Percentiles rank a stretch among this genome's conserved stretches.
These are phyloP conservation scores for Pararge aegeria DNA, from an alignment of 1,140 invertebrate genomes.

Conservation along the genomic window DNA sequence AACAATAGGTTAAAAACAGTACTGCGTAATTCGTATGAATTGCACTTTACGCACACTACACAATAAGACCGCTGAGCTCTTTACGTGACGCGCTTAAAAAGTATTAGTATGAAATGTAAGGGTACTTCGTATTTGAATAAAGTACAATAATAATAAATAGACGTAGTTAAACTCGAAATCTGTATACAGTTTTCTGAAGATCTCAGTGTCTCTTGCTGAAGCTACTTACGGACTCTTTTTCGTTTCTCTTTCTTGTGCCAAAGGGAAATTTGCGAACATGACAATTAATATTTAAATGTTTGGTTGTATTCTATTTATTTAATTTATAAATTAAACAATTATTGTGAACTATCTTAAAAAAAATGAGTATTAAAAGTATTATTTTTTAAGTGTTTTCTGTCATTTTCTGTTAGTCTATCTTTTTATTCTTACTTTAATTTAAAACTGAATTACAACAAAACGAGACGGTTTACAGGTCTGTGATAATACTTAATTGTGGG, in stretches of 20 bases:
- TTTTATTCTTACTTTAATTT: conserved; percentile 25
- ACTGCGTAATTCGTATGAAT: too few species aligned
- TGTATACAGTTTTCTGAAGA: conserved; percentile 70
- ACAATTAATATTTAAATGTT: conserved; percentile 55
- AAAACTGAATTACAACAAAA: conserved; percentile 27
- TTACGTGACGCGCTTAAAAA: too few species aligned
- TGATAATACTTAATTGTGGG: conserved; percentile 40
- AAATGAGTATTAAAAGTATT: conserved; percentile 29
- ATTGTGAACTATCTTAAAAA: conserved; percentile 16
- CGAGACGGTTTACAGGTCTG: conserved; percentile 54
- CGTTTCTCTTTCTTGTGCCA: conserved; percentile 65
- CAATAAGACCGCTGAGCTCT: too few species aligned
- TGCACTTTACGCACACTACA: too few species aligned
- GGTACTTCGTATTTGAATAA: neutral
- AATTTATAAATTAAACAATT: conserved; percentile 50
- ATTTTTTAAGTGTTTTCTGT: conserved; percentile 30
- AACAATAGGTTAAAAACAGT: too few species aligned
- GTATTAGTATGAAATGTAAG: too few species aligned
- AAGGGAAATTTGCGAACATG: conserved; percentile 64
- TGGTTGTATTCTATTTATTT: conserved; percentile 66
- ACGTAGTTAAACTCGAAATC: conserved; percentile 47
- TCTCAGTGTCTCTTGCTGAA: conserved; percentile 53
- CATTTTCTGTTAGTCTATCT: conserved; percentile 25
- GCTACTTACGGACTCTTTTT: conserved; percentile 8
- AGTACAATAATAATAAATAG: conserved; percentile 17